A percentile compares a stretch with the other conserved stretches of the same genome.
These are phyloP conservation scores for Fissipunctia ypsillon DNA, from an alignment of 2,888 invertebrate genomes.

Conservation along the genomic window DNA sequence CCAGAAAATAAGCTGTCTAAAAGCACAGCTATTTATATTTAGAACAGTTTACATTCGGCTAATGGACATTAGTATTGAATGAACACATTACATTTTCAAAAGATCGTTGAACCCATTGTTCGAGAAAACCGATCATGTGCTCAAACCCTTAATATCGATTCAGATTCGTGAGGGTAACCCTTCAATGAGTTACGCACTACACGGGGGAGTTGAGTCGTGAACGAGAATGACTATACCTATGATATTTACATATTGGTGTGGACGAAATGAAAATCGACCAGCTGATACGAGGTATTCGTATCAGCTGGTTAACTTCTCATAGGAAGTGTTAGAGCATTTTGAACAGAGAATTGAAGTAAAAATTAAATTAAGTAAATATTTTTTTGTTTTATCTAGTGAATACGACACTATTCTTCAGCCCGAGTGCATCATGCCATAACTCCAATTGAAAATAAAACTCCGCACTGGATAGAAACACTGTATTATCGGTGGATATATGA, in stretches of 20 bases:
- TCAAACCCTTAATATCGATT: conserved; percentile 61
- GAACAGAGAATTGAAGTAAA: background rate
- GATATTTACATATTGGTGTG: conserved; percentile 48
- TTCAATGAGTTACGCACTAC: conserved; percentile 61
- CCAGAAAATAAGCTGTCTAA: background rate
- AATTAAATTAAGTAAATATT: too few species aligned
- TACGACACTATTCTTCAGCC: background rate
- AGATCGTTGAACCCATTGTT: conserved; percentile 53
- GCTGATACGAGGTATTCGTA: too few species aligned
- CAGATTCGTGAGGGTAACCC: conserved; percentile 53
- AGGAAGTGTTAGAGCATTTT: background rate
- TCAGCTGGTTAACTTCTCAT: background rate
- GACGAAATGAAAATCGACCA: conserved; percentile 36
- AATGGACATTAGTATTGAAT: conserved; percentile 43
- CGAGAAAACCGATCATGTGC: conserved; percentile 57
- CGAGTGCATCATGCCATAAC: background rate
- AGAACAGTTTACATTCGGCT: conserved; percentile 11
- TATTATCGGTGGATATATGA: background rate
- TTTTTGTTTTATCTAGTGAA: background rate
- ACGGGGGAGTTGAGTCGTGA: conserved; percentile 57
- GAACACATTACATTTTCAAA: conserved; percentile 48
- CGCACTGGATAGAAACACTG: too few species aligned
- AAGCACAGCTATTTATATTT: conserved; percentile 6
- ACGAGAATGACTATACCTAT: conserved; percentile 52
- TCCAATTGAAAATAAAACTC: background rate